Conservation (phyloP, 2,888 invertebrate genomes). For the Metellina segmentata region DNA sequence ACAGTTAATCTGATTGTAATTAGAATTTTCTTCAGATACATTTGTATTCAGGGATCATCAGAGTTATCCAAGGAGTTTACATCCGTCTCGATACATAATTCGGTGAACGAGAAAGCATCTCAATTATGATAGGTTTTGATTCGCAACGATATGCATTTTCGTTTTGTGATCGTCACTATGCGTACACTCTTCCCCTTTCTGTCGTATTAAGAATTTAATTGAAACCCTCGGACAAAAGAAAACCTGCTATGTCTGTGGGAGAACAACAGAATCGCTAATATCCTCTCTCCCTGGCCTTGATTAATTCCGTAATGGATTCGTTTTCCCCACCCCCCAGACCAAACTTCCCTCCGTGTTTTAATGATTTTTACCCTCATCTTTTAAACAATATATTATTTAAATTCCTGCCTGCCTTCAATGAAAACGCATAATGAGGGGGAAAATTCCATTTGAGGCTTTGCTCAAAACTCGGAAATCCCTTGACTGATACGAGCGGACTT, state of each 20-base stretch:
- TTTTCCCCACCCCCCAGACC: neutral
- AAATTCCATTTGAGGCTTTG: constrained; percentile 45
- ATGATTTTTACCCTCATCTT: constrained; percentile 59
- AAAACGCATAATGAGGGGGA: constrained; percentile 46
- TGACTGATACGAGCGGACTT: constrained; percentile 29
- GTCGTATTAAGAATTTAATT: constrained; percentile 23
- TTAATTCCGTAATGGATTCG: constrained; percentile 65
- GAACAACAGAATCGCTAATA: constrained; percentile 28
- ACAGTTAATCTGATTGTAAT: too few relatives aligned
- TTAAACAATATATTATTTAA: constrained; percentile 62
- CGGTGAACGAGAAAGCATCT: neutral
- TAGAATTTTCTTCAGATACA: too few relatives aligned
- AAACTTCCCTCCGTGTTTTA: constrained; percentile 46
- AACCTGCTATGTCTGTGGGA: neutral
- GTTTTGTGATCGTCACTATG: too few relatives aligned
- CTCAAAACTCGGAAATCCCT: constrained; percentile 16
- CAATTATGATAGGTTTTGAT: neutral
- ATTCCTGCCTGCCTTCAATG: constrained; percentile 32
- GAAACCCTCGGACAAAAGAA: constrained; percentile 23
- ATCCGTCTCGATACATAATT: too few relatives aligned
- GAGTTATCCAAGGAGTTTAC: too few relatives aligned
- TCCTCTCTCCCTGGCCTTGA: neutral
- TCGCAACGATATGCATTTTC: too few relatives aligned
- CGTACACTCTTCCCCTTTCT: neutral
- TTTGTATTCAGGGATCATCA: too few relatives aligned